Percentiles rank a stretch among this genome's conserved stretches.
Conservation (phyloP, 2,888 invertebrate genomes). For the Octonoba sinensis region DNA sequence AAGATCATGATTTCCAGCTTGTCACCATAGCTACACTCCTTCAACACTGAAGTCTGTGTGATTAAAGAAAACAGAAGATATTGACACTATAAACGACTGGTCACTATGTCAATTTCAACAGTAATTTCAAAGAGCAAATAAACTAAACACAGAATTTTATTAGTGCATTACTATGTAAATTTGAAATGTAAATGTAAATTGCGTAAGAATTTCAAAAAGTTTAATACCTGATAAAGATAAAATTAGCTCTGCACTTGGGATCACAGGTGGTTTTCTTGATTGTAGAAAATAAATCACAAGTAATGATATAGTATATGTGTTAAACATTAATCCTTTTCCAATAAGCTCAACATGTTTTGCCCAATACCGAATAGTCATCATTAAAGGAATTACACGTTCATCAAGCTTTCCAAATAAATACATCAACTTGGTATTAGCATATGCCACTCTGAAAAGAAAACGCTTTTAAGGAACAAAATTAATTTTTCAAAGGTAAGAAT, state of each 20-base stretch:
- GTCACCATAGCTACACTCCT: too few relatives aligned
- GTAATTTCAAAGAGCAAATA: too few relatives aligned
- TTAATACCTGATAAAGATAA: slow-evolving; percentile 35
- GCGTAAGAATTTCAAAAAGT: too few relatives aligned
- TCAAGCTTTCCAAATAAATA: slow-evolving; percentile 49
- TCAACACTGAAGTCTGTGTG: too few relatives aligned
- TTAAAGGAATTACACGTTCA: slow-evolving; percentile 44
- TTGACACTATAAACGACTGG: too few relatives aligned
- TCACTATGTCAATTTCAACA: too few relatives aligned
- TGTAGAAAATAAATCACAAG: slow-evolving; percentile 53
- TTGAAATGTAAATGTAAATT: background rate
- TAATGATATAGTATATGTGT: slow-evolving; percentile 50
- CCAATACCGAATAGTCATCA: slow-evolving; percentile 62
- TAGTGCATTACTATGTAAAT: background rate
- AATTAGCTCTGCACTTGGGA: slow-evolving; percentile 55
- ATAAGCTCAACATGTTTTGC: slow-evolving; percentile 51
- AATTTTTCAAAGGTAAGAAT: too few relatives aligned
- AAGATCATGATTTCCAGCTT: too few relatives aligned
- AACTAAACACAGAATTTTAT: too few relatives aligned
- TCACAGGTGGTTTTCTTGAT: slow-evolving; percentile 50
- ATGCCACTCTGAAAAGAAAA: slow-evolving; percentile 33
- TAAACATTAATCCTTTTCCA: slow-evolving; percentile 45
- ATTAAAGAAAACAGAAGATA: too few relatives aligned
- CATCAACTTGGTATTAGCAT: slow-evolving; percentile 48
- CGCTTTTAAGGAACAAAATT: too few relatives aligned